Evolutionary conservation across 2,113 vertebrate species (phyloP).

Genomic region (Tragelaphus imberbis): DNA sequence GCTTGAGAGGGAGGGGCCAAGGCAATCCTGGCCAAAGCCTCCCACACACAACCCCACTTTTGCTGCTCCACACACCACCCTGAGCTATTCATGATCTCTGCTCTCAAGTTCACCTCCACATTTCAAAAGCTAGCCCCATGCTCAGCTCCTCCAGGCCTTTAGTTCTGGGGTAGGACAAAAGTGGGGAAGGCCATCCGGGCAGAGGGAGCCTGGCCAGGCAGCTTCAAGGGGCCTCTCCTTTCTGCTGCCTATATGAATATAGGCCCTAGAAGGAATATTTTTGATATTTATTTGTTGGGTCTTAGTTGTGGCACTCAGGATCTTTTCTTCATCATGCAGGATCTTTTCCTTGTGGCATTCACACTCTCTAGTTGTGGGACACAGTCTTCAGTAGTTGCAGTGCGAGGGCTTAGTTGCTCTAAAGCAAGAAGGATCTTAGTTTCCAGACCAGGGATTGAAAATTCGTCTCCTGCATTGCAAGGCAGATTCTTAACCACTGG

Average conservation of each 20-base stretch:
- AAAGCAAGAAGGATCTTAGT: background rate
- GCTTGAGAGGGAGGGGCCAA: background rate
- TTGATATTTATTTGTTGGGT: background rate
- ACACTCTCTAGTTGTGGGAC: background rate
- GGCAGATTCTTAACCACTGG: background rate
- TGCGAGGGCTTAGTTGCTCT: background rate
- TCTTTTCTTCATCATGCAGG: background rate
- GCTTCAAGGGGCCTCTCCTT: background rate
- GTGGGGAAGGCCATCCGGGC: background rate
- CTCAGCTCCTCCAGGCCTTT: background rate
- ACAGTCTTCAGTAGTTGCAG: background rate
- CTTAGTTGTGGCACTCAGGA: background rate
- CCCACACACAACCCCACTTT: background rate
- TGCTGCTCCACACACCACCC: background rate
- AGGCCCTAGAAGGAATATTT: background rate
- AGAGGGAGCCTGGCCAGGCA: background rate
- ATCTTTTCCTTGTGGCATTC: background rate
- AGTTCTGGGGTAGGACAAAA: background rate
- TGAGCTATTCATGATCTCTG: conserved; percentile 51
- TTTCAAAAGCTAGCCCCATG: background rate
- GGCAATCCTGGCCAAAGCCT: background rate
- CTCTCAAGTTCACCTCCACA: background rate
- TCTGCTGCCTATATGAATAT: background rate
- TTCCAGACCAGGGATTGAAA: background rate
- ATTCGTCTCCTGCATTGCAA: background rate